These are phyloP conservation scores for Porites rus DNA, from an alignment of 92 coral and sea anemone species.

Conservation along the genomic window DNA sequence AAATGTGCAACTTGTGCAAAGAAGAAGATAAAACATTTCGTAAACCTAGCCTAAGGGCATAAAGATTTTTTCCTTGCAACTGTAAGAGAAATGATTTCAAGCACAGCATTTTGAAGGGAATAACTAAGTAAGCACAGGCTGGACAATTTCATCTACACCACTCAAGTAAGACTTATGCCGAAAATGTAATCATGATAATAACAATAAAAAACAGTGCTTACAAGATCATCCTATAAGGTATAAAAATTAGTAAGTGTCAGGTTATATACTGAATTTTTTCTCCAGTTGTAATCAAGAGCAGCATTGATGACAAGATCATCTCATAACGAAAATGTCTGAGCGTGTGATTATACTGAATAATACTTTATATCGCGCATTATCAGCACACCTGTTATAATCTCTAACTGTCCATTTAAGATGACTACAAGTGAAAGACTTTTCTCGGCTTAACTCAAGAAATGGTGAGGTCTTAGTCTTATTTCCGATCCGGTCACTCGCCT, in stretches of 20 bases:
- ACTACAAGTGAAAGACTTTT: background rate
- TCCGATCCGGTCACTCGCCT: too few species aligned
- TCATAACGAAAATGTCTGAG: slow-evolving; percentile 7
- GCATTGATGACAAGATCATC: slow-evolving; percentile 1
- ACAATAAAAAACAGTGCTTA: background rate
- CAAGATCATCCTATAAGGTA: background rate
- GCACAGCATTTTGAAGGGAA: background rate
- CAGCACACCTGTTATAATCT: slow-evolving; percentile 14
- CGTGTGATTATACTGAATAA: background rate
- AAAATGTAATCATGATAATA: background rate
- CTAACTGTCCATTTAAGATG: slow-evolving; percentile 31
- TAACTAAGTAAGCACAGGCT: background rate
- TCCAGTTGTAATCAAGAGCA: background rate
- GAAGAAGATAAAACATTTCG: slow-evolving; percentile 32
- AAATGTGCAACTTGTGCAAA: slow-evolving; percentile 4
- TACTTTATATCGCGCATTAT: slow-evolving; percentile 9
- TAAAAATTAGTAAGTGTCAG: slow-evolving; percentile 11
- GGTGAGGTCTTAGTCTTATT: background rate
- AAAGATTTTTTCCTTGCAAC: background rate
- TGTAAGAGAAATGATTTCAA: background rate
- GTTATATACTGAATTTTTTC: background rate
- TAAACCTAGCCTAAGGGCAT: slow-evolving; percentile 28
- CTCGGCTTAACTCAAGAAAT: background rate
- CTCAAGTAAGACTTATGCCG: background rate
- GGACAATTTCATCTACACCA: background rate